These are phyloP conservation scores for Mirza zaza DNA, from an alignment of 2,113 vertebrate genomes.

Conservation along the genomic window DNA sequence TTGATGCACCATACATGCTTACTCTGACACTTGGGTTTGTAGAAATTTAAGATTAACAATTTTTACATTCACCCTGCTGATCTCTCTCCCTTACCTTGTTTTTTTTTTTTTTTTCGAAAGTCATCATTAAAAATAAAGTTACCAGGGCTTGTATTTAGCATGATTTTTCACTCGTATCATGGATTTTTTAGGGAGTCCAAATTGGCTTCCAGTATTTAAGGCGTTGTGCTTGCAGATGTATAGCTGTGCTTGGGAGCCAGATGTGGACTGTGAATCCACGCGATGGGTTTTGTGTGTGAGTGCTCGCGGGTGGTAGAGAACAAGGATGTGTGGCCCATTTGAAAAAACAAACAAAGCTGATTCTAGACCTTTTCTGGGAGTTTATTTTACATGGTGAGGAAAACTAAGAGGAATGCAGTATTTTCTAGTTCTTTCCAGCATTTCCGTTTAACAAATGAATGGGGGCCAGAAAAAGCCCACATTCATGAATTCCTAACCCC, in stretches of 20 bases:
- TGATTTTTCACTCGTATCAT: constrained; percentile 72
- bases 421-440: constrained; percentile 23
- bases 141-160: constrained; percentile 77
- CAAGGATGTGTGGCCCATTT: constrained; percentile 9
- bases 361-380: constrained; percentile 22
- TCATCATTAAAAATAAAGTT: constrained; percentile 88
- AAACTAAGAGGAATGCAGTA: constrained; percentile 39
- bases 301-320: not conserved
- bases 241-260: constrained; percentile 46
- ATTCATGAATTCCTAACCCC: constrained; percentile 57
- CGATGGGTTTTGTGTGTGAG: not conserved
- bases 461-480: not conserved
- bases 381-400: constrained; percentile 32
- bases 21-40: constrained; percentile 88
- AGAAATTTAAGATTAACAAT: constrained; percentile 90
- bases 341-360: constrained; percentile 60
- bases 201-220: constrained; percentile 74
- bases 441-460: constrained; percentile 29
- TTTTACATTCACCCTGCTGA: constrained; percentile 87
- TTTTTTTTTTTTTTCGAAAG: constrained; percentile 65
- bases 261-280: not conserved
- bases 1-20: constrained; percentile 87
- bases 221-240: constrained; percentile 60
- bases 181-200: constrained; percentile 77
- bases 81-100: constrained; percentile 68